Conservation (phyloP, 1,140 invertebrate species). For the Drosophila cardini region DNA sequence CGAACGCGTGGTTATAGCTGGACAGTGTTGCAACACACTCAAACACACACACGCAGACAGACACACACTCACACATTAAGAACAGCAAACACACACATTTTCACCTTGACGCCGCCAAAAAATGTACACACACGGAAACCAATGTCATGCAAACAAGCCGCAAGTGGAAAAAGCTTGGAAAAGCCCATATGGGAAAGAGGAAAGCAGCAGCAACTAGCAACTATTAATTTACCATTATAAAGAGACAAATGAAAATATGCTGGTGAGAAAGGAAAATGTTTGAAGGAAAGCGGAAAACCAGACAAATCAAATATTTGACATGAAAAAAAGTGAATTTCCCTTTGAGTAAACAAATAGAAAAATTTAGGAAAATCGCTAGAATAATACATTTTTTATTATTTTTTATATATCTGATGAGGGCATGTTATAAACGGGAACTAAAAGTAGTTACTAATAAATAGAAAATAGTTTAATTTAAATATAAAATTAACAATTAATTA, state of each 20-base stretch:
- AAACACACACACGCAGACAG: slow-evolving; percentile 6
- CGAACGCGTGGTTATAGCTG: slow-evolving; percentile 70
- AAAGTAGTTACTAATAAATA: too few relatives aligned
- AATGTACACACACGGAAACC: slow-evolving; percentile 45
- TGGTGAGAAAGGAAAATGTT: not conserved
- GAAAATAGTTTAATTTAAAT: too few relatives aligned
- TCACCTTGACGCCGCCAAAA: slow-evolving; percentile 47
- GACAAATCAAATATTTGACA: slow-evolving; percentile 8
- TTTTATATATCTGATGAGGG: too few relatives aligned
- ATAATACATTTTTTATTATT: too few relatives aligned
- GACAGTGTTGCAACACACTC: slow-evolving; percentile 45
- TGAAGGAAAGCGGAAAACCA: not conserved
- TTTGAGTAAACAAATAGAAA: not conserved
- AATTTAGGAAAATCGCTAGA: too few relatives aligned
- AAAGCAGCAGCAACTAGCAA: slow-evolving; percentile 59
- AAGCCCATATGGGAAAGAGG: not conserved
- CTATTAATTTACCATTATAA: slow-evolving; percentile 78
- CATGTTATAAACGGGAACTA: too few relatives aligned
- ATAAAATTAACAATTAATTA: too few relatives aligned
- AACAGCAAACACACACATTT: slow-evolving; percentile 20
- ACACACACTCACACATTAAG: slow-evolving; percentile 1
- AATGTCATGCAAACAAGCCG: slow-evolving; percentile 44
- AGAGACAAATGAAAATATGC: slow-evolving; percentile 24
- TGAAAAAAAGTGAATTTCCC: not conserved
- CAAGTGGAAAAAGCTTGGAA: slow-evolving; percentile 12